Base-by-base conservation (phyloP, 35 echinoderm and acorn worm species). In the Ptychodera flava region DNA sequence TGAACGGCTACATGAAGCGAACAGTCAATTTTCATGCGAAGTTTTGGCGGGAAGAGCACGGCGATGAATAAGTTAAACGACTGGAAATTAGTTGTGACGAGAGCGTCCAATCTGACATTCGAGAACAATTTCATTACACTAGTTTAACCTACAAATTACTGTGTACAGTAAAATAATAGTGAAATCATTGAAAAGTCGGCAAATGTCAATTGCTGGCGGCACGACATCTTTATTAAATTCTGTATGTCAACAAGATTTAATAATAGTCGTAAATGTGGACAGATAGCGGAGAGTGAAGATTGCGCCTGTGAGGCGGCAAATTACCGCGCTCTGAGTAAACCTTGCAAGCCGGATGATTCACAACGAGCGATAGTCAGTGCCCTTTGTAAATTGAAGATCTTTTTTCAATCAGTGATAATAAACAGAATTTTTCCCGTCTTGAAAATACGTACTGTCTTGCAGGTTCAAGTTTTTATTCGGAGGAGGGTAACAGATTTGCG, bases 191-290 rank as follows among this genome's bases (percentile, higher is more conserved):
- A 6, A 64, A 64, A 12, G 45, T 64, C 45, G 45, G 45, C 22
- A 64, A 64, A 64, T 64, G 45, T 64, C 45, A 64, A 64, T 64
- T 64, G 45, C 45, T 64, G 45, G 45, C 45, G 45, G 45, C 45
- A 64, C 45, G 45, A 64, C 45, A 64, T 64, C 45, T 64, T 64
- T 64, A 64, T 64, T 64, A 64, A 64, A 64, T 64, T 64, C 45
- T 64, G 45, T 64, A 64, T 6, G 45, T 64, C 45, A 64, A 64
- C 45, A 64, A 6, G 45, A 22, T 64, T 22, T 64, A 64, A 64
- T 64, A 64, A 64, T 64, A 22, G 22, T 22, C 45, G 6, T 64
- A 64, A 64, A 64, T 64, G 45, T 22, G 45, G 45, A 64, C 6
- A 22, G 45, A 64, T 64, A 64, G 6, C 22, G 45, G n/a, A n/a